Conservation (phyloP, 2,797 vertebrate species). For the Carapus acus region DNA sequence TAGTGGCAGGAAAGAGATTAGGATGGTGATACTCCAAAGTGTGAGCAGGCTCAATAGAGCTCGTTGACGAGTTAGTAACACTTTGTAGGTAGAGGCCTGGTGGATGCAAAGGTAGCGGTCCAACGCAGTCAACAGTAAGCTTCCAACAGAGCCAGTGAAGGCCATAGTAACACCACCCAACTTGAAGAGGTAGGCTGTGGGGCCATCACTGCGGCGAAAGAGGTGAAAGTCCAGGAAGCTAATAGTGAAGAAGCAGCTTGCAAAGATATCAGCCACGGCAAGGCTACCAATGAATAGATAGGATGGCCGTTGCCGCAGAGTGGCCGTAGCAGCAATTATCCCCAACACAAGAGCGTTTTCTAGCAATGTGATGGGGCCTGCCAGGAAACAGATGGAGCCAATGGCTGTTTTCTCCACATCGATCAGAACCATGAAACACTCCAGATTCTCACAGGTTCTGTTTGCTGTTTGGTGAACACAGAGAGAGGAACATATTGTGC, state of each 20-base stretch:
- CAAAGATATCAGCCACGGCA: constrained; percentile 83
- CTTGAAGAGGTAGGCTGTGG: constrained; percentile 80
- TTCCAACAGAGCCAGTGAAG: constrained; percentile 87
- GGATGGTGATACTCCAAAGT: constrained; percentile 74
- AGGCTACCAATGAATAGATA: constrained; percentile 88
- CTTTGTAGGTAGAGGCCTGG: constrained; percentile 77
- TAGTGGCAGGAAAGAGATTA: constrained; percentile 81
- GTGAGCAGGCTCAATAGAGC: constrained; percentile 71
- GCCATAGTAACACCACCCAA: constrained; percentile 84
- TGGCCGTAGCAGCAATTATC: constrained; percentile 74
- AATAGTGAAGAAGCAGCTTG: constrained; percentile 81
- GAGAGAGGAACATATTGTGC: too few species aligned
- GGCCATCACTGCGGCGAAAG: constrained; percentile 50
- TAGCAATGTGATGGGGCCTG: constrained; percentile 78
- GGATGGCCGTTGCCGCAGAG: constrained; percentile 79
- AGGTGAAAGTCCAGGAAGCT: constrained; percentile 90
- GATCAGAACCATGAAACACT: constrained; percentile 80
- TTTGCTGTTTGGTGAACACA: constrained; percentile 31
- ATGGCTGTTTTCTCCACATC: constrained; percentile 67
- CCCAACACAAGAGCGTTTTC: constrained; percentile 80
- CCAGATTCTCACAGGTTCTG: constrained; percentile 51
- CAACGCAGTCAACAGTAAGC: constrained; percentile 84
- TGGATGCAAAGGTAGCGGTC: constrained; percentile 90
- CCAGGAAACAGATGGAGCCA: constrained; percentile 74
- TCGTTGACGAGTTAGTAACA: constrained; percentile 76